Evolutionary conservation across 2,888 invertebrate genomes (phyloP).

Genomic region (Diadegma fenestrale): DNA sequence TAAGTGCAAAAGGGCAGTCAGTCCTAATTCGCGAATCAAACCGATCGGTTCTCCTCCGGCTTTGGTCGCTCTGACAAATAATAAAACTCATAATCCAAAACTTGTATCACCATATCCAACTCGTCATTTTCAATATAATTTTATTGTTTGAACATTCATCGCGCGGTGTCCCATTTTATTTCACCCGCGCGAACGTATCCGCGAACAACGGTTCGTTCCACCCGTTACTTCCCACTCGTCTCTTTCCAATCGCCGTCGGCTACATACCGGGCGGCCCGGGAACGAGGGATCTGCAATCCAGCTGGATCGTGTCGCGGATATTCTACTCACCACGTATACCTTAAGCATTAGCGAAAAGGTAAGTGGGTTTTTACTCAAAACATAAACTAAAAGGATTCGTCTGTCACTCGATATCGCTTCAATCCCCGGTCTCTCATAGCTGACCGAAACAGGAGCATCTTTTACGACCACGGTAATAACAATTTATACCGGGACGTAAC

Average conservation of each 20-base stretch:
- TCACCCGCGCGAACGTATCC: no score
- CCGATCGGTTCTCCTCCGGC: not conserved
- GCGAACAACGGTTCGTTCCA: no score
- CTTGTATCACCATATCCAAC: no score
- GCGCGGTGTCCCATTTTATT: no score
- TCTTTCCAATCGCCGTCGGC: no score
- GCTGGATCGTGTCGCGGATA: not conserved
- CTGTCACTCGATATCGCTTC: not conserved
- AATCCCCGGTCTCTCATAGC: slow-evolving; percentile 1
- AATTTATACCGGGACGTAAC: not conserved
- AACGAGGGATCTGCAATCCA: not conserved
- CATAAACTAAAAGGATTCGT: not conserved
- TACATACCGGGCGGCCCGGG: not conserved
- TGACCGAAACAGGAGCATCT: not conserved
- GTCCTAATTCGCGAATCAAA: not conserved
- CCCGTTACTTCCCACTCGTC: no score
- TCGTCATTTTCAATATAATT: no score
- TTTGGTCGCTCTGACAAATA: no score
- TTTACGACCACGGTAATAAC: not conserved
- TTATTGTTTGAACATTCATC: no score
- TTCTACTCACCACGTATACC: not conserved
- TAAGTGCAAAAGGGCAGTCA: not conserved
- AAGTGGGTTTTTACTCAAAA: not conserved
- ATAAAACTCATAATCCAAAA: no score
- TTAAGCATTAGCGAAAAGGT: not conserved